These are phyloP conservation scores for Candoia aspera DNA, from an alignment of 2,113 vertebrate genomes.

Conservation along the genomic window DNA sequence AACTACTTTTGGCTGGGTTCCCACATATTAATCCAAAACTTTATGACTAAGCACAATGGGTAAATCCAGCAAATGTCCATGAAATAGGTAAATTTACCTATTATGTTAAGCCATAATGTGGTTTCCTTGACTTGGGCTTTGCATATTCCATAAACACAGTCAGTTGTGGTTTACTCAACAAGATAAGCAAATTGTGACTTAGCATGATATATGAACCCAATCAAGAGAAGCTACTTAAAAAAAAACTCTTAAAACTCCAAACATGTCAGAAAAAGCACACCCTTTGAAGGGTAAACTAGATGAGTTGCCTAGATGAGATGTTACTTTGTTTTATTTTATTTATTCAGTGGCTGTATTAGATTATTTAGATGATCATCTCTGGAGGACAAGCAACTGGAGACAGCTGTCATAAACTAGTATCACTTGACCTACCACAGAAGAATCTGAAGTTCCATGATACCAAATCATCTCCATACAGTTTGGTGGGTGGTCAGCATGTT, in stretches of 20 bases:
- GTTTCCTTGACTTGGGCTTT: not conserved
- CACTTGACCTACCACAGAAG: constrained; percentile 24
- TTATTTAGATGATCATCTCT: not conserved
- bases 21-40: not conserved
- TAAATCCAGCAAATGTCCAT: not conserved
- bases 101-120: not conserved
- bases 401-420: not conserved
- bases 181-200: not conserved
- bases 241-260: not conserved
- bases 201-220: not conserved
- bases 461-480: constrained; percentile 27
- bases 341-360: not conserved
- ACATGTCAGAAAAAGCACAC: not conserved
- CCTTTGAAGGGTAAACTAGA: not conserved
- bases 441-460: constrained; percentile 9
- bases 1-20: not conserved
- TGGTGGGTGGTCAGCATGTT: constrained; percentile 26
- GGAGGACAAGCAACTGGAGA: not conserved
- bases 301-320: not conserved
- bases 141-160: not conserved
- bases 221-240: not conserved
- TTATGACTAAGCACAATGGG: not conserved
- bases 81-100: not conserved
- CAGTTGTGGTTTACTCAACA: not conserved
- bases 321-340: not conserved